Evolutionary conservation across 2,113 vertebrate species (phyloP).

Genomic region (Trichechus manatus): DNA sequence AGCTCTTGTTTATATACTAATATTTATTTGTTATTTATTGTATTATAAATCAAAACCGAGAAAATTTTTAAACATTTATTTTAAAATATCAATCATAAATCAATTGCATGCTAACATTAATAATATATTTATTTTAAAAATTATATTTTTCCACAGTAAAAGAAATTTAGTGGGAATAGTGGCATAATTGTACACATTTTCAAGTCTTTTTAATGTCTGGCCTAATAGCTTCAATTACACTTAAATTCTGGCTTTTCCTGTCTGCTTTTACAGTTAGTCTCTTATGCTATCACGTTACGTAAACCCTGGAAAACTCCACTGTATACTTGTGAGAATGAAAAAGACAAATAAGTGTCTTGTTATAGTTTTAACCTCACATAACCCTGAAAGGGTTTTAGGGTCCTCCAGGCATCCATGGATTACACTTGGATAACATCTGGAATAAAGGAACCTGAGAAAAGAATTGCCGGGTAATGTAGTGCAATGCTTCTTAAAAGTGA

Average conservation of each 20-base stretch:
- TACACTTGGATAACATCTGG: not conserved
- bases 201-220: constrained; percentile 42
- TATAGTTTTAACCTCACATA: constrained; percentile 5
- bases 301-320: not conserved
- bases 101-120: not conserved
- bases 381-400: not conserved
- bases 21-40: not conserved
- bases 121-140: not conserved
- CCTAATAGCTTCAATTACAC: constrained; percentile 23
- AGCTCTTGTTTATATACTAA: not conserved
- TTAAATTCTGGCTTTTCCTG: constrained; percentile 18
- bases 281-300: not conserved
- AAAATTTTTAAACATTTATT: not conserved
- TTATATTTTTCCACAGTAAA: constrained; percentile 10
- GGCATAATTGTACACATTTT: constrained; percentile 31
- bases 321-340: not conserved
- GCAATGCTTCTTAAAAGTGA: not conserved
- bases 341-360: not conserved
- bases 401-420: not conserved
- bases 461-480: not conserved
- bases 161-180: constrained; percentile 25
- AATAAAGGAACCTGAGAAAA: constrained; percentile 14
- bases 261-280: not conserved
- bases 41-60: not conserved
- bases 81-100: not conserved